phyloP scores from a whole-genome alignment of 2,888 invertebrate species.

The Catocala fraxini region DNA sequence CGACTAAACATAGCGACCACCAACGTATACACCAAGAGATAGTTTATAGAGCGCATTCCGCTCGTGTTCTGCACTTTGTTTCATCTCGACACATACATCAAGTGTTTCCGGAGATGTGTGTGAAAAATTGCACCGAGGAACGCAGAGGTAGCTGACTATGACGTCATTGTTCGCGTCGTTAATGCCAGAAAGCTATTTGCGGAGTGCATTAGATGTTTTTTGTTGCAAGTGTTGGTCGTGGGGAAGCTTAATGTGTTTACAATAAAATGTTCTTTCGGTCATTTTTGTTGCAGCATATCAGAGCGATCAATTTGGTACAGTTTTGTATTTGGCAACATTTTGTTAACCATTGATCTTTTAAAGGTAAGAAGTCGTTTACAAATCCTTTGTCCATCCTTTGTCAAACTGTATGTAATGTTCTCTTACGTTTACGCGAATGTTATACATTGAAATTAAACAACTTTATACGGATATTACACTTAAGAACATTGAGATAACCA shows the following conservation, averaged over 20 bases:
- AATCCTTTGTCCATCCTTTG: no score
- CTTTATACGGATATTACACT: no score
- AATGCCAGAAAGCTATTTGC: slow-evolving; percentile 21
- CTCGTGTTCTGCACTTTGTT: slow-evolving; percentile 34
- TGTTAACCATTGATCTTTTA: no score
- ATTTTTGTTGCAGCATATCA: slow-evolving; percentile 3
- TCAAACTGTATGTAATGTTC: no score
- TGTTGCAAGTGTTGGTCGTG: slow-evolving; percentile 9
- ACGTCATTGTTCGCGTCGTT: slow-evolving; percentile 12
- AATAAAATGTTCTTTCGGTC: slow-evolving; percentile 9
- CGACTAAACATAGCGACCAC: slow-evolving; percentile 40
- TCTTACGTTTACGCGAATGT: no score
- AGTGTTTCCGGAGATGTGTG: slow-evolving; percentile 34
- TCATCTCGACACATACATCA: slow-evolving; percentile 39
- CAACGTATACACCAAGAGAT: slow-evolving; percentile 23
- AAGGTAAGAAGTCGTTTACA: no score
- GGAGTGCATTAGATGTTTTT: slow-evolving; percentile 18
- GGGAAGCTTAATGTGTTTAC: slow-evolving; percentile 12
- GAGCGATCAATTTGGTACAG: not conserved
- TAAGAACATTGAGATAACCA: no score
- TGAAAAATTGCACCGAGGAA: slow-evolving; percentile 24
- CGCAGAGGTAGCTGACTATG: slow-evolving; percentile 15
- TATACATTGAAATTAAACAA: no score
- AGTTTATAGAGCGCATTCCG: slow-evolving; percentile 46
- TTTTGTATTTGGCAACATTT: not conserved